Percentiles rank a stretch among this genome's conserved stretches.
Evolutionary conservation across 2,888 invertebrate genomes (phyloP).

Genomic region (Resseliella maxima): DNA sequence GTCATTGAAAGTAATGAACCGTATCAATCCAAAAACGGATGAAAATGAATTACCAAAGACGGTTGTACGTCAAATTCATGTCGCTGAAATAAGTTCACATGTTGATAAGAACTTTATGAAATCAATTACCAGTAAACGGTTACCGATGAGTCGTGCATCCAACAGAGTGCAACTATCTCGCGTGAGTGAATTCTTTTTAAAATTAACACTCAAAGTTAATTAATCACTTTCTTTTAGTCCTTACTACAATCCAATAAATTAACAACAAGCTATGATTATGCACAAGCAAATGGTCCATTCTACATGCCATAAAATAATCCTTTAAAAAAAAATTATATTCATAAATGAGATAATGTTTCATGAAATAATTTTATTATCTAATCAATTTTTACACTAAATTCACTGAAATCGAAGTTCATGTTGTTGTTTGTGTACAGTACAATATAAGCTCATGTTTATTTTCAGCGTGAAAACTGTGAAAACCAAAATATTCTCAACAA

Average conservation of each 20-base stretch:
- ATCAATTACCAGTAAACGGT: not conserved
- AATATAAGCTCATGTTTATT: no score
- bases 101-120: no score
- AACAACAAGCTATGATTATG: constrained; percentile 25
- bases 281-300: not conserved
- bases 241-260: not conserved
- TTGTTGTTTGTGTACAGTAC: no score
- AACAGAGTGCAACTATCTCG: no score
- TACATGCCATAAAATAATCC: constrained; percentile 29
- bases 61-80: not conserved
- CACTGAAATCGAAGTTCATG: no score
- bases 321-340: no score
- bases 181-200: not conserved
- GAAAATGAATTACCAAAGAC: not conserved
- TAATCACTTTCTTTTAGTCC: not conserved
- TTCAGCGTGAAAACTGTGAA: no score
- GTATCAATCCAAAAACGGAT: not conserved
- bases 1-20: constrained; percentile 36
- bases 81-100: not conserved
- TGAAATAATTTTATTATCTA: no score
- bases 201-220: not conserved
- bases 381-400: no score
- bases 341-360: no score
- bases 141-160: not conserved
- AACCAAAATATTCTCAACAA: no score